phyloP scores from a whole-genome alignment of 2,888 invertebrate species.

The Thysanoteuthis rhombus region DNA sequence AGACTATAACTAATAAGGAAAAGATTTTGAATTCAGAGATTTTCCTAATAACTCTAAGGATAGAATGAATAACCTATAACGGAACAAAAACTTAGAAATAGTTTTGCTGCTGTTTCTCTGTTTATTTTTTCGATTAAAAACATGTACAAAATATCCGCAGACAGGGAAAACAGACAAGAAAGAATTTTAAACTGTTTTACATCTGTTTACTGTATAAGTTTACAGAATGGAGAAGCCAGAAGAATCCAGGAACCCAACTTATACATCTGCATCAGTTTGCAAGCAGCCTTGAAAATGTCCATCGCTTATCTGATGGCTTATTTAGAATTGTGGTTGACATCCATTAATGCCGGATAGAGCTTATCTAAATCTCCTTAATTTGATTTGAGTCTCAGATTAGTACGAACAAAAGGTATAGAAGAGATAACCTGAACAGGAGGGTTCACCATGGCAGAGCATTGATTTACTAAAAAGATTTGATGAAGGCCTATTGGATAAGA shows the following conservation, averaged over 20 bases:
- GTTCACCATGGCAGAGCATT: neutral
- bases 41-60: too few relatives aligned
- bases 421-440: neutral
- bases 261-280: neutral
- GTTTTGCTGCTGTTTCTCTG: too few relatives aligned
- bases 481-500: neutral
- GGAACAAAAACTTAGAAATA: too few relatives aligned
- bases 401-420: neutral
- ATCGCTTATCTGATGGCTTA: neutral
- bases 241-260: neutral
- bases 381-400: neutral
- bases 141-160: neutral
- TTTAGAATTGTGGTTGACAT: neutral
- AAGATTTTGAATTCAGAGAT: too few relatives aligned
- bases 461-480: neutral
- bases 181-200: conserved; percentile 12
- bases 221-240: neutral
- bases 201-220: neutral
- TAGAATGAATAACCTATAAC: too few relatives aligned
- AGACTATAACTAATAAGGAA: too few relatives aligned
- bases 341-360: neutral
- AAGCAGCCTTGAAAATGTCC: neutral
- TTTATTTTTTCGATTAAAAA: neutral
- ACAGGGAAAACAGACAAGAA: neutral
- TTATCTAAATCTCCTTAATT: neutral